Percentiles rank a stretch among this genome's conserved stretches.
phyloP scores from a whole-genome alignment of 2,888 invertebrate genomes.

The Amaurobius ferox region DNA sequence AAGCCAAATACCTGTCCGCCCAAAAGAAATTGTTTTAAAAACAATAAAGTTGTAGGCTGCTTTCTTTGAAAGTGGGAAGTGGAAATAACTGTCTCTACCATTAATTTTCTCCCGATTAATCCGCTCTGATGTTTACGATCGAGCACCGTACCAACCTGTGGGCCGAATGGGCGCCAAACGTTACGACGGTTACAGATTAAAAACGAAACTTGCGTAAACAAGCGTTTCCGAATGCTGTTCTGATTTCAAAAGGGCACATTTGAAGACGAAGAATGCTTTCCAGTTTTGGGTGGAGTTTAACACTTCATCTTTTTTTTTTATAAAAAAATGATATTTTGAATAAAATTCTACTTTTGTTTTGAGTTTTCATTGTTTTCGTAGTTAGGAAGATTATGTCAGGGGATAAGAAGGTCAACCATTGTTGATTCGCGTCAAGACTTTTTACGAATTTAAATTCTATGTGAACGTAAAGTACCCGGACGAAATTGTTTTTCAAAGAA shows the following conservation, averaged over 20 bases:
- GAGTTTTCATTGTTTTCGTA: neutral
- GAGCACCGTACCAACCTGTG: neutral
- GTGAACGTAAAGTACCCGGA: neutral
- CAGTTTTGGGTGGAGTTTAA: neutral
- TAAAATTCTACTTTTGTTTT: neutral
- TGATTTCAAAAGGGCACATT: neutral
- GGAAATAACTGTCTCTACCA: neutral
- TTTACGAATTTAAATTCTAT: neutral
- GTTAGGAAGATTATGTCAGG: neutral
- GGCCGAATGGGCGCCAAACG: neutral
- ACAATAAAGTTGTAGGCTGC: slow-evolving; percentile 13
- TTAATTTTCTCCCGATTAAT: neutral
- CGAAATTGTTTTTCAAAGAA: no score
- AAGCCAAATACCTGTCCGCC: neutral
- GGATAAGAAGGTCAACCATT: neutral
- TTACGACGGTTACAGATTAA: neutral
- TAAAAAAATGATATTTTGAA: neutral
- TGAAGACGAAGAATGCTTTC: neutral
- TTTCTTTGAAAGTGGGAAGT: neutral
- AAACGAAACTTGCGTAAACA: neutral
- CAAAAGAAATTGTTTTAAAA: neutral
- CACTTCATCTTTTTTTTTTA: neutral
- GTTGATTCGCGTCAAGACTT: neutral
- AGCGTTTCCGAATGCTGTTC: neutral
- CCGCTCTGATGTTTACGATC: neutral